A percentile compares a stretch with the other conserved stretches of the same genome.
These are phyloP conservation scores for Brenthis ino DNA, from an alignment of 2,888 invertebrate genomes.

Conservation along the genomic window DNA sequence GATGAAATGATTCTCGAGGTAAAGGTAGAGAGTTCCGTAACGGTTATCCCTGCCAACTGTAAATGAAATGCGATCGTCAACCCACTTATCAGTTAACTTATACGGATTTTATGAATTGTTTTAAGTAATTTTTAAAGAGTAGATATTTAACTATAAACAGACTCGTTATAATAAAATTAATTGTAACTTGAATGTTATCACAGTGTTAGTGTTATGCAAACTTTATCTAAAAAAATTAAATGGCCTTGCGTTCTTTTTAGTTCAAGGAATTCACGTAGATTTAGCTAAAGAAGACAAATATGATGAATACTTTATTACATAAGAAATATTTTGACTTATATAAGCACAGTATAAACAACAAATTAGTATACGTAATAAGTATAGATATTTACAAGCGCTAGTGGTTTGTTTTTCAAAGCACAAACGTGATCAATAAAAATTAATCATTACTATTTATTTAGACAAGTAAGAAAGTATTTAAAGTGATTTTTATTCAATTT, in stretches of 20 bases:
- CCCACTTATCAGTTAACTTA: slow-evolving; percentile 36
- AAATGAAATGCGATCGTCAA: slow-evolving; percentile 36
- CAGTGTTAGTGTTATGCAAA: background rate
- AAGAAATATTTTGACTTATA: background rate
- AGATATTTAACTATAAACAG: background rate
- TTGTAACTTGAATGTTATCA: background rate
- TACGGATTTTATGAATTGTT: slow-evolving; percentile 7
- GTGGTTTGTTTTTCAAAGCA: slow-evolving; percentile 1
- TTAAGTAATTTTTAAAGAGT: background rate
- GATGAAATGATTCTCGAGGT: slow-evolving; percentile 27
- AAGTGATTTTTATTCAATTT: too few species aligned
- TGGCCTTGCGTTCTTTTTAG: background rate
- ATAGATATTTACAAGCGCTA: background rate
- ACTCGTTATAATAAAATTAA: background rate
- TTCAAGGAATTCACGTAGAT: too few species aligned
- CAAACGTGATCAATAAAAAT: too few species aligned
- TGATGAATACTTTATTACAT: too few species aligned
- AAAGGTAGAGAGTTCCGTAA: slow-evolving; percentile 28
- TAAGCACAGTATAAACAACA: background rate
- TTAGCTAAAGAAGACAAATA: too few species aligned
- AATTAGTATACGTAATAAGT: background rate
- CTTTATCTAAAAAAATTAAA: slow-evolving; percentile 1
- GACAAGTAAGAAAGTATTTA: too few species aligned
- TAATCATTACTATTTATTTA: too few species aligned
- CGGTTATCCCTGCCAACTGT: slow-evolving; percentile 28